These are phyloP conservation scores for Seira ritae DNA, from an alignment of 2,888 invertebrate species.

Conservation along the genomic window DNA sequence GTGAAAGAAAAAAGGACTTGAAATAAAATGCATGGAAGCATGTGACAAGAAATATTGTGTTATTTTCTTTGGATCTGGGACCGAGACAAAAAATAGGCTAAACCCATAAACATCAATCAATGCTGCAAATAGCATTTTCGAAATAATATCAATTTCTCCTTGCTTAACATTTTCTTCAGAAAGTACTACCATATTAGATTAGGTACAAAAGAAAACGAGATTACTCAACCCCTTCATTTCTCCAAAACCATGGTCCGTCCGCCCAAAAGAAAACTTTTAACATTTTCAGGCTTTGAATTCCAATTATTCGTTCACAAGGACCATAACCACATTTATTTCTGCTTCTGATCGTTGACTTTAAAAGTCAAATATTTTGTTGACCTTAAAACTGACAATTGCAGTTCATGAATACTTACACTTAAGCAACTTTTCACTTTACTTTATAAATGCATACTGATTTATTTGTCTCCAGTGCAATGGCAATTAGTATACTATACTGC, in stretches of 20 bases:
- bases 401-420: neutral
- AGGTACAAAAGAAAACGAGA: no score
- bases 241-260: no score
- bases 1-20: slow-evolving; percentile 20
- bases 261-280: no score
- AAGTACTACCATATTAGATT: no score
- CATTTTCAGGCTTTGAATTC: no score
- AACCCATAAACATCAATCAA: slow-evolving; percentile 19
- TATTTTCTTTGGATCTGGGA: slow-evolving; percentile 9
- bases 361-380: no score
- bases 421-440: neutral
- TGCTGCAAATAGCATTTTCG: neutral
- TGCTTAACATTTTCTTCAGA: neutral
- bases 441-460: slow-evolving; percentile 25
- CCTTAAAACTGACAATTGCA: no score
- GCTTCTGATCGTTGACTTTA: no score
- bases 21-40: slow-evolving; percentile 19
- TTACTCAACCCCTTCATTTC: no score
- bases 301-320: no score
- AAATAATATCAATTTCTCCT: neutral
- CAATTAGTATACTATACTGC: slow-evolving; percentile 30
- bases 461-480: slow-evolving; percentile 49
- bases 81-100: slow-evolving; percentile 12
- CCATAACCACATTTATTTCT: no score
- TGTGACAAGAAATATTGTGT: slow-evolving; percentile 35